phyloP scores from a whole-genome alignment of 2,888 invertebrate genomes.

The Sesia bembeciformis region DNA sequence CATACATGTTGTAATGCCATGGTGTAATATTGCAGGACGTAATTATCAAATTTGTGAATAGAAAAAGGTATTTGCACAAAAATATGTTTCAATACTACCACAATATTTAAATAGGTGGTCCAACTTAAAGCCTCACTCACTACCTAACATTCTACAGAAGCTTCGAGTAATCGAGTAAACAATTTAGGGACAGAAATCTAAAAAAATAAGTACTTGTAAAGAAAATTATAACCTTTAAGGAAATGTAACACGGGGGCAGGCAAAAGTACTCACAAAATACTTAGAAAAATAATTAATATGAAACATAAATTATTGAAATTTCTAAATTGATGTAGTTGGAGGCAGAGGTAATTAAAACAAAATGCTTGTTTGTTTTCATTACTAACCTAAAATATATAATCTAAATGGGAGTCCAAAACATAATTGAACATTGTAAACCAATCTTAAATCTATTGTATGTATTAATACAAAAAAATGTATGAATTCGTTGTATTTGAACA shows the following conservation, averaged over 20 bases:
- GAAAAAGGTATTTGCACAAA: conserved; percentile 18
- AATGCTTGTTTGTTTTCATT: conserved; percentile 10
- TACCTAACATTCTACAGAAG: conserved; percentile 23
- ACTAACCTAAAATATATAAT: conserved; percentile 29
- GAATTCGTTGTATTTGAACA: conserved; percentile 34
- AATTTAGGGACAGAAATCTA: conserved; percentile 18
- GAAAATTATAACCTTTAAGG: conserved; percentile 23
- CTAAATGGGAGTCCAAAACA: conserved; percentile 25
- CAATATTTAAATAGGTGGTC: conserved; percentile 39
- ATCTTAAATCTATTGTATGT: conserved; percentile 36
- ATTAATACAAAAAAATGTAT: not conserved
- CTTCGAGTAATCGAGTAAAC: conserved; percentile 18
- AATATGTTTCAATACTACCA: conserved; percentile 13
- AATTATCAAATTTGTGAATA: not conserved
- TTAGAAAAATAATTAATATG: conserved; percentile 13
- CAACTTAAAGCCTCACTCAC: conserved; percentile 46
- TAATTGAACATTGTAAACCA: conserved; percentile 45
- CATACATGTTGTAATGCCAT: no score
- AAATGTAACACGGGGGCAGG: conserved; percentile 43
- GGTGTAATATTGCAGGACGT: no score
- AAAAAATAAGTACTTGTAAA: conserved; percentile 35
- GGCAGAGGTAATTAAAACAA: conserved; percentile 35
- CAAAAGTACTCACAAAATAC: conserved; percentile 44
- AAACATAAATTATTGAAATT: no score
- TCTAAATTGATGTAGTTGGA: conserved; percentile 20